Conservation (phyloP, 2,888 invertebrate genomes). For the Lymantria monacha region DNA sequence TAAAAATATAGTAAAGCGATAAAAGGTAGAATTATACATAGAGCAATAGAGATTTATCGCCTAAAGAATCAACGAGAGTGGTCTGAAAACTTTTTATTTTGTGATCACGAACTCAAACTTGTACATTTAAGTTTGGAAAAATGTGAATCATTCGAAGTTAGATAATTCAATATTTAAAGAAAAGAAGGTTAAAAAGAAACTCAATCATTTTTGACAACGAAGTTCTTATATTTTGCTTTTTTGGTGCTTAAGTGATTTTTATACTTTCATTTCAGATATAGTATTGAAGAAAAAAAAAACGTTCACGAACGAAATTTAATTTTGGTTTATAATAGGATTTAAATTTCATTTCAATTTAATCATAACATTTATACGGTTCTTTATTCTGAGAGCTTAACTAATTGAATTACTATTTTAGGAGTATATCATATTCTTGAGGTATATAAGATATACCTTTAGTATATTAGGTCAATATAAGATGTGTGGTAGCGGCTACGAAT, state of each 20-base stretch:
- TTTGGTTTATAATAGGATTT: too few relatives aligned
- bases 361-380: too few relatives aligned
- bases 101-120: slow-evolving; percentile 70
- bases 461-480: too few relatives aligned
- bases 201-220: slow-evolving; percentile 27
- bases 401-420: too few relatives aligned
- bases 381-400: too few relatives aligned
- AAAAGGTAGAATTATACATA: slow-evolving; percentile 48
- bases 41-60: slow-evolving; percentile 60
- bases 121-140: slow-evolving; percentile 74
- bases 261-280: neutral
- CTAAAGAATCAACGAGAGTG: slow-evolving; percentile 66
- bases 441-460: too few relatives aligned
- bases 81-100: slow-evolving; percentile 70
- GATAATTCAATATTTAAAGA: slow-evolving; percentile 72
- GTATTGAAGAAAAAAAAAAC: too few relatives aligned
- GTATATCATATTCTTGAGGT: too few relatives aligned
- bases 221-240: neutral
- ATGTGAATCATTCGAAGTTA: slow-evolving; percentile 68
- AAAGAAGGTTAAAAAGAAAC: slow-evolving; percentile 62
- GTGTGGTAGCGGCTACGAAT: too few relatives aligned
- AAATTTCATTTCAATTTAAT: too few relatives aligned
- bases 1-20: slow-evolving; percentile 42
- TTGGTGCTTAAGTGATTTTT: slow-evolving; percentile 34
- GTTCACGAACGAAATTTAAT: too few relatives aligned